Evolutionary conservation across 2,888 invertebrate genomes (phyloP).

Genomic region (Onthophagus sagittarius): DNA sequence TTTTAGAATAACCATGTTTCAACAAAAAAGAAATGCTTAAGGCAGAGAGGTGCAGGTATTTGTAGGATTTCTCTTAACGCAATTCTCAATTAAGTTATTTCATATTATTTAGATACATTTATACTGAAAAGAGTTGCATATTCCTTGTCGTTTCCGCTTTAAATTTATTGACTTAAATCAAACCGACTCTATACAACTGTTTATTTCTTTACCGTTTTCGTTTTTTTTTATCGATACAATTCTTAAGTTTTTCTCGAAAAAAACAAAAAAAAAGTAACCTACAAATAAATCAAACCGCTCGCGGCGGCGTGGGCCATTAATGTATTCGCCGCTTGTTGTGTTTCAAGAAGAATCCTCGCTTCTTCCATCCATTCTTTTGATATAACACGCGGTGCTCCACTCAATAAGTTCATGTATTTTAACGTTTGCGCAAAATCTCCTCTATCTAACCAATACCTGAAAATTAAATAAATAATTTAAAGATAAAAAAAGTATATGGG

Average conservation of each 20-base stretch:
- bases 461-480: conserved; percentile 7
- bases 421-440: conserved; percentile 85
- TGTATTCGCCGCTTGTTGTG: conserved; percentile 85
- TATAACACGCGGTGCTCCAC: conserved; percentile 83
- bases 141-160: not conserved
- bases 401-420: conserved; percentile 79
- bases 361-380: conserved; percentile 86
- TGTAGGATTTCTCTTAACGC: not conserved
- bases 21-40: not conserved
- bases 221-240: not conserved
- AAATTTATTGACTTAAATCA: not conserved
- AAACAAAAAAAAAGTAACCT: conserved; percentile 18
- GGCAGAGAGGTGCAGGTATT: not conserved
- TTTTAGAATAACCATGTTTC: not conserved
- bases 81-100: not conserved
- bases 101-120: not conserved
- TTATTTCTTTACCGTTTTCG: not conserved
- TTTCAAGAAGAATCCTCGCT: conserved; percentile 77
- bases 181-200: not conserved
- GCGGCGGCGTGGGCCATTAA: conserved; percentile 86
- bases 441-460: conserved; percentile 79
- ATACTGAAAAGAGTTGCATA: not conserved
- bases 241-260: not conserved
- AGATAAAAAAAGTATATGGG: not conserved
- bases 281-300: conserved; percentile 57